These are phyloP conservation scores for Caenorhabditis sp. DNA, from an alignment of 2,888 invertebrate genomes.

Conservation along the genomic window DNA sequence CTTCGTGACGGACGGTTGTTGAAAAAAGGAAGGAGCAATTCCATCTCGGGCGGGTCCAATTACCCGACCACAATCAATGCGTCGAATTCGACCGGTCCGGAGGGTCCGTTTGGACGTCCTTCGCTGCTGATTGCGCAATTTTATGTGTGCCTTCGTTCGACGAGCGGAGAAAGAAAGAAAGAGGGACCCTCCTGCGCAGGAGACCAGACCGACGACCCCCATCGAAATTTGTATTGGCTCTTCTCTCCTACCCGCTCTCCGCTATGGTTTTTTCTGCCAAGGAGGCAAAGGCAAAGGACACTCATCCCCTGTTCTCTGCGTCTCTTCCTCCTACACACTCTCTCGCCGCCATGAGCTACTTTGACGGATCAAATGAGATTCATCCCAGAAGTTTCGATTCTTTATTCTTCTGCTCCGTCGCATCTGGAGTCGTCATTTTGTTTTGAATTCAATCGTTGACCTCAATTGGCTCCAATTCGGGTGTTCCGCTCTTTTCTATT, in stretches of 20 bases:
- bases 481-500: background rate
- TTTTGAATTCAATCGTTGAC: background rate
- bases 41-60: conserved; percentile 19
- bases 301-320: background rate
- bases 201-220: background rate
- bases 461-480: conserved; percentile 44
- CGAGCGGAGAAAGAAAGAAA: background rate
- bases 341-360: conserved; percentile 13
- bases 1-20: too few species aligned
- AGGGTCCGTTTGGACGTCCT: conserved; percentile 22
- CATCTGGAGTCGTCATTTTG: too few species aligned
- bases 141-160: conserved; percentile 11
- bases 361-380: too few species aligned
- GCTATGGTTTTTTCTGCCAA: background rate
- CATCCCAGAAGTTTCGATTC: background rate
- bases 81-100: conserved; percentile 6
- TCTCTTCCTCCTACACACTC: background rate
- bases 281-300: background rate
- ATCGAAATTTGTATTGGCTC: conserved; percentile 42
- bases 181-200: conserved; percentile 35
- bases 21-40: too few species aligned
- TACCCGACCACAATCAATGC: background rate
- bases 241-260: background rate
- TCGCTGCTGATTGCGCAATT: conserved; percentile 30
- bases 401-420: background rate